phyloP scores from a whole-genome alignment of 2,888 invertebrate species.

The Eugnorisma glareosa region DNA sequence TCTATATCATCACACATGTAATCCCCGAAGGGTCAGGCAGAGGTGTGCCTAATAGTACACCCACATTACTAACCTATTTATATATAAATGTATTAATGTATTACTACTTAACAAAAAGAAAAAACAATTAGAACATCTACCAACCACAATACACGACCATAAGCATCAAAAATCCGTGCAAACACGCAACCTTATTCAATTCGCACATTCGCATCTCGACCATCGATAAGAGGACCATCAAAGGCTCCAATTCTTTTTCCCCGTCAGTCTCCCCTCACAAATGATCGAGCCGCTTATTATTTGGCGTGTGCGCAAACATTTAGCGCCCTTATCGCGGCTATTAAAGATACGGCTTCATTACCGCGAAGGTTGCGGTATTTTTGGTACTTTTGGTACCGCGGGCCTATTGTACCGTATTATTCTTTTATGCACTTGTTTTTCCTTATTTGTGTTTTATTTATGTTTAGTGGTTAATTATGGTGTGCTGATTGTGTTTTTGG shows the following conservation, averaged over 20 bases:
- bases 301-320: conserved; percentile 90
- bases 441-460: conserved; percentile 61
- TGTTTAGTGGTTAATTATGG: conserved; percentile 53
- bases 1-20: too few relatives aligned
- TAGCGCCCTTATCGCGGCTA: conserved; percentile 88
- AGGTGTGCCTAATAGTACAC: too few relatives aligned
- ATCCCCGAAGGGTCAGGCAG: too few relatives aligned
- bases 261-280: conserved; percentile 84
- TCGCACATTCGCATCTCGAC: conserved; percentile 80
- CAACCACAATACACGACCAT: conserved; percentile 52
- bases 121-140: conserved; percentile 15
- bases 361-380: conserved; percentile 65
- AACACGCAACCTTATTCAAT: conserved; percentile 80
- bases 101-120: conserved; percentile 2
- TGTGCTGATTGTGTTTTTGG: conserved; percentile 44
- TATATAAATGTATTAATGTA: neutral
- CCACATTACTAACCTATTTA: neutral
- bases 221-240: conserved; percentile 77
- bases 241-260: conserved; percentile 81
- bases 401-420: conserved; percentile 60
- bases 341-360: conserved; percentile 91
- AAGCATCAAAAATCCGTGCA: conserved; percentile 54
- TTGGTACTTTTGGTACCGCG: conserved; percentile 54
- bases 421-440: conserved; percentile 67
- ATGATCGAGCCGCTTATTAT: conserved; percentile 89